Evolutionary conservation across 2,113 vertebrate genomes (phyloP), one percentile per base, ranked within the genome.

Genomic region (Lagopus muta): DNA sequence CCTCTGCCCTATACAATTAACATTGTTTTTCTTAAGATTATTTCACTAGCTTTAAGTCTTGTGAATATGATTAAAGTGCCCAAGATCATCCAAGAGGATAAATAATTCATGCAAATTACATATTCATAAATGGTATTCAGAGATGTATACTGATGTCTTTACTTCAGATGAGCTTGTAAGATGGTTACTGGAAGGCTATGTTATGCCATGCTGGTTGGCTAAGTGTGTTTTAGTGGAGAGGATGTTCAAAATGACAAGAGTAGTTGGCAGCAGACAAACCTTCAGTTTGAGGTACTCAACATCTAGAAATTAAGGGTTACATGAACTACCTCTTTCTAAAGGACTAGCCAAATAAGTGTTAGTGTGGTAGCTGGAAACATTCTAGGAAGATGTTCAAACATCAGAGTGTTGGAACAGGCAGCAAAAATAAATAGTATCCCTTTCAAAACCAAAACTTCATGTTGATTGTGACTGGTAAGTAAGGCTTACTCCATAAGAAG

Each of bases 71-170:
- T 89, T 88, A 86, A 62, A 32, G 52, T 66, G 27, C n/a, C 47
- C 7, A 71, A 55, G 34, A 73, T 94, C 82, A 90, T 71, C 43
- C 17, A 22, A 25, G 27, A 91, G 38, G 38, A 60, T 77, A 86
- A 91, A 90, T 61, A 81, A 81, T 86, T 86, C 38, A 86, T 86
- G 45, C 30, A 86, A 70, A 70, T 71, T 65, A n/a, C 32, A 77
- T 28, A 60, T 83, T 77, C 77, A 55, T 74, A 81, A 71, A 86
- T 94, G 0, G 58, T 60, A 73, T 28, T 47, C 25, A 74, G 36
- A 55, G 1, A 25, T 36, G 34, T 19, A 43, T 48, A 69, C 6
- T 64, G 12, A 80, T 83, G 76, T 89, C 38, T 86, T 73, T 67
- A 69, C 64, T 71, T 91, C 15, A 64, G 34, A 58, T 70, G 40